Base-by-base conservation (phyloP, 2,113 vertebrate genomes). In the Cyanoderma ruficeps region DNA sequence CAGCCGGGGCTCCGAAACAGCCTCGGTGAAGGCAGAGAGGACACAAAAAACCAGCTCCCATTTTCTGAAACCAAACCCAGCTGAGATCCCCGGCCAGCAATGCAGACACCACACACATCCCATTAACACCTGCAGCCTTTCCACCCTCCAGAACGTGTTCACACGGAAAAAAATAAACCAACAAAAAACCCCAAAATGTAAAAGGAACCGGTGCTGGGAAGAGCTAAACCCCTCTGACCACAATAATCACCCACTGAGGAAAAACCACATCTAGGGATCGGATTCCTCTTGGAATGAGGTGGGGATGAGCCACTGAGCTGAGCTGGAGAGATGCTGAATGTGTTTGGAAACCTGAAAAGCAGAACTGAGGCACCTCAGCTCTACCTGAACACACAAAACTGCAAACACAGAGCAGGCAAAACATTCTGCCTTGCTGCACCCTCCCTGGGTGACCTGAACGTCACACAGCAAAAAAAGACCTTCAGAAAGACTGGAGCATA, bases 171-270 rank as follows among this genome's bases (percentile, higher is more conserved):
- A 61, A 44, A 17, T 13, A 20, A 2, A 46, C 3, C 7, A 55
- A 25, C 13, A 37, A 60, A 39, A 37, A 18, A 5, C 33, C 56
- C 23, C 42, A 27, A 27, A 28, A n/a, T 49, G 17, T 52, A 64
- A 81, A 85, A 15, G 53, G 74, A 88, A 69, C 9, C 15, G 35
- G 87, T 31, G 75, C 46, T 72, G 96, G 87, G 89, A 93, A 95
- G 87, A 37, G 14, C 37, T 47, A 9, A 83, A 85, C 56, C 49
- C 53, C 65, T 37, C 35, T 7, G 47, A 87, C 55, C 79, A 94
- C 96, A 98, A 81, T 93, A 97, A 98, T 97, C 97, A 95, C 96
- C 97, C 87, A 55, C 89, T 96, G 89, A 97, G 81, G 93, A 79
- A 76, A 97, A 98, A 96, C 89, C 95, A 96, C 96, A 97, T 63